These are phyloP conservation scores for Caenorhabditis tropicalis DNA, from an alignment of 1,140 invertebrate species.

Conservation along the genomic window DNA sequence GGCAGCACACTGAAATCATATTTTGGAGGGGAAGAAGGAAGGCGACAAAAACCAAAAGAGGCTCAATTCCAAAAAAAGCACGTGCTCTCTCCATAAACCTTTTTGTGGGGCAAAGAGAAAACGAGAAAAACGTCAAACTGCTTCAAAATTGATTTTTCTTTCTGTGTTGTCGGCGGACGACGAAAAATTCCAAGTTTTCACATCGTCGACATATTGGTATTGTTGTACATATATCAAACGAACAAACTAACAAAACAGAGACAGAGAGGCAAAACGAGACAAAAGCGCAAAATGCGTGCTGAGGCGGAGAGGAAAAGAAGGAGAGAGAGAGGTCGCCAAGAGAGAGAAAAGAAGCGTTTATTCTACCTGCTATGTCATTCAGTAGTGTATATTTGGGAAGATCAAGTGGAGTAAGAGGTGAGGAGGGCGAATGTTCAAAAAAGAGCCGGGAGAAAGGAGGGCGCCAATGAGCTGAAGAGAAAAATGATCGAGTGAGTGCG, in stretches of 20 bases:
- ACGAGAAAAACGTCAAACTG: not conserved
- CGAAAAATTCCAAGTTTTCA: not conserved
- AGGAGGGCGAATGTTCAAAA: not conserved
- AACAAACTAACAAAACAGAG: slow-evolving; percentile 37
- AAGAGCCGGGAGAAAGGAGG: not conserved
- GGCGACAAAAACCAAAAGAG: too few species aligned
- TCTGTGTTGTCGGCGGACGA: too few species aligned
- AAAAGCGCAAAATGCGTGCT: slow-evolving; percentile 36
- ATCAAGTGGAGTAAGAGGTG: slow-evolving; percentile 34
- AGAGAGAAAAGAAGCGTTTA: not conserved
- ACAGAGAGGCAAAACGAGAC: not conserved
- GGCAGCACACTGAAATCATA: too few species aligned
- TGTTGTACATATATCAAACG: slow-evolving; percentile 24
- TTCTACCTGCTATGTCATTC: slow-evolving; percentile 16
- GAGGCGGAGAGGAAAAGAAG: not conserved
- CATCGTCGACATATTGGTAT: slow-evolving; percentile 28
- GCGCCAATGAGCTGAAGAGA: slow-evolving; percentile 5
- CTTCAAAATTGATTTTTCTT: not conserved
- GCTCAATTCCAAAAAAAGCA: too few species aligned
- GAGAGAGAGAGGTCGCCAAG: not conserved
- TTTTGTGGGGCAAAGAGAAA: too few species aligned
- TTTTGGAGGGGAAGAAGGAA: too few species aligned
- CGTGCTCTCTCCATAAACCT: too few species aligned
- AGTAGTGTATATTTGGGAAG: slow-evolving; percentile 34
- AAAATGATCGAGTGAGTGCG: not conserved